Conservation (phyloP, 2,888 invertebrate species). For the Drosophila monieri region DNA sequence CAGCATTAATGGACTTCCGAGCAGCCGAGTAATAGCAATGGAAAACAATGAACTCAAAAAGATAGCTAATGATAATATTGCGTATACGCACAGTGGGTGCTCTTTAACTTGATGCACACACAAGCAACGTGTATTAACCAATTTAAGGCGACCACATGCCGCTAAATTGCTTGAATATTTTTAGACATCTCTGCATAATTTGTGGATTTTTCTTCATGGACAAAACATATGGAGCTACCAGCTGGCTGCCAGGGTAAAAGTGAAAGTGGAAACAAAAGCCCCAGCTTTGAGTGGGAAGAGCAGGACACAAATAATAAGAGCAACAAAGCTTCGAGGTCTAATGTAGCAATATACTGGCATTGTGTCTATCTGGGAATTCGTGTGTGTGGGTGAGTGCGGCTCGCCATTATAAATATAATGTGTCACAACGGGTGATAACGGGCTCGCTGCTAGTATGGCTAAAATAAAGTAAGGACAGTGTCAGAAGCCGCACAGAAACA, state of each 20-base stretch:
- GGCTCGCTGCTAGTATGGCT: constrained; percentile 46
- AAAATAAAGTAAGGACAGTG: constrained; percentile 51
- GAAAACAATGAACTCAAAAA: constrained; percentile 35
- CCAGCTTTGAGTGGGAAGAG: constrained; percentile 51
- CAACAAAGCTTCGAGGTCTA: constrained; percentile 39
- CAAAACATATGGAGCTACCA: constrained; percentile 63
- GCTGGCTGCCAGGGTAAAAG: constrained; percentile 17
- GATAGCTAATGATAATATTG: constrained; percentile 40
- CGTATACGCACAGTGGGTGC: constrained; percentile 54
- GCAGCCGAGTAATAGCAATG: constrained; percentile 16
- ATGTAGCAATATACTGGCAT: constrained; percentile 56
- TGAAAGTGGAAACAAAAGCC: constrained; percentile 26
- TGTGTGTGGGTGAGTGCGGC: constrained; percentile 22
- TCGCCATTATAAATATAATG: constrained; percentile 76
- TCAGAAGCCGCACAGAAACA: constrained; percentile 26
- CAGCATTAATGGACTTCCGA: constrained; percentile 36
- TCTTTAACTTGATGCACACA: constrained; percentile 20
- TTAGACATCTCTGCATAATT: constrained; percentile 68
- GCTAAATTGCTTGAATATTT: constrained; percentile 63
- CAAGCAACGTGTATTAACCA: constrained; percentile 44
- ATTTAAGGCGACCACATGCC: constrained; percentile 58
- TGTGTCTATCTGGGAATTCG: constrained; percentile 38
- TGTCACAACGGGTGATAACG: constrained; percentile 76
- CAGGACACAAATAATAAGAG: constrained; percentile 58
- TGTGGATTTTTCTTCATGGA: constrained; percentile 68